Evolutionary conservation across 2,888 invertebrate species (phyloP).

Genomic region (Clepsis dumicolana): DNA sequence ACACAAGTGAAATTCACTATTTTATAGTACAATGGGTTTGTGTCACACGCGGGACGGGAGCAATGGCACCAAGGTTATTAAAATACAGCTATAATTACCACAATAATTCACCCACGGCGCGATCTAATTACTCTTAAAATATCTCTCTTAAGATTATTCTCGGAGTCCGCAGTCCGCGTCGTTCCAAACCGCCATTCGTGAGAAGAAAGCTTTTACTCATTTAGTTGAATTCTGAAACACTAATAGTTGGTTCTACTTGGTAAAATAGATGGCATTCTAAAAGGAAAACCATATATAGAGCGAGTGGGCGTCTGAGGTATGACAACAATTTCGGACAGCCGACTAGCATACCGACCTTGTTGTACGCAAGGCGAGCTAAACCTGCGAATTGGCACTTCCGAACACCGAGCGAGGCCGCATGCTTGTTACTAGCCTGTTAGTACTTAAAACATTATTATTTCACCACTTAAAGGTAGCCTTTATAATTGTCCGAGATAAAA

Average conservation of each 20-base stretch:
- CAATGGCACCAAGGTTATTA: conserved; percentile 17
- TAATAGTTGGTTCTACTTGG: neutral
- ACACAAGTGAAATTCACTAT: conserved; percentile 29
- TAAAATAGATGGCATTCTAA: neutral
- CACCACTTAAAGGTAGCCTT: neutral
- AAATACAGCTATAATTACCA: conserved; percentile 36
- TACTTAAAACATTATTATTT: conserved; percentile 11
- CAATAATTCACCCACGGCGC: conserved; percentile 37
- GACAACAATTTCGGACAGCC: conserved; percentile 30
- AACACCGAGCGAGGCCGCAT: conserved; percentile 68
- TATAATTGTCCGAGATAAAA: neutral
- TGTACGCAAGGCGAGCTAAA: conserved; percentile 59
- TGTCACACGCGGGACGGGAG: conserved; percentile 26
- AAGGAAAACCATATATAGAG: neutral
- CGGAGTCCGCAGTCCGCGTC: conserved; percentile 13
- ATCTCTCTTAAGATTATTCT: conserved; percentile 26
- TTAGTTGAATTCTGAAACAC: conserved; percentile 6
- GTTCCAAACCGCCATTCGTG: conserved; percentile 21
- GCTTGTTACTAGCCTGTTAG: conserved; percentile 2
- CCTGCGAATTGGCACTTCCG: conserved; percentile 73
- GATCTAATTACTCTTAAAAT: conserved; percentile 38
- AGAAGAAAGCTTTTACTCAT: conserved; percentile 33
- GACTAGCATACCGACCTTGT: conserved; percentile 60
- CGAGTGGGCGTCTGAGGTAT: conserved; percentile 7
- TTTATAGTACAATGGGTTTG: conserved; percentile 28